Evolutionary conservation across 2,888 invertebrate species (phyloP).

Genomic region (Celastrina argiolus): DNA sequence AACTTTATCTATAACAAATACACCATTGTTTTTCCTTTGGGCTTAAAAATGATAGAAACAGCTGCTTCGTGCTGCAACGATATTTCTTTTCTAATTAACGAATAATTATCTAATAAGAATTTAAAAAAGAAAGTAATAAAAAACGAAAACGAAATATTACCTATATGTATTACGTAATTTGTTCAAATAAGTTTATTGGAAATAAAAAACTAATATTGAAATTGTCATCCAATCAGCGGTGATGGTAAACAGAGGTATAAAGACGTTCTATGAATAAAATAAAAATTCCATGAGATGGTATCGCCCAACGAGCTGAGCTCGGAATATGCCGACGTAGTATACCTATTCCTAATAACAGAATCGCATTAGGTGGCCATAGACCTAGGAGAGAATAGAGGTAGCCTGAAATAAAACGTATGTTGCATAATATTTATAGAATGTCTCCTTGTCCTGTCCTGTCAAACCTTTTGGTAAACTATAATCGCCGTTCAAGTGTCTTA

Average conservation of each 20-base stretch:
- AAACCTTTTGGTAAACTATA: no score
- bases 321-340: slow-evolving; percentile 72
- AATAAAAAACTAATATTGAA: slow-evolving; percentile 21
- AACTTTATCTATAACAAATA: no score
- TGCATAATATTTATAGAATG: no score
- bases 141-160: not conserved
- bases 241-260: slow-evolving; percentile 73
- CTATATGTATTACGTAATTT: not conserved
- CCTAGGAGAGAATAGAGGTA: slow-evolving; percentile 3
- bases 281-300: slow-evolving; percentile 72
- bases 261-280: slow-evolving; percentile 76
- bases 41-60: no score
- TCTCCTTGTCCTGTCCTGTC: no score
- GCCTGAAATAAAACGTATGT: not conserved
- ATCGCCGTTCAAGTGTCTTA: no score
- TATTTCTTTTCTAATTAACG: no score
- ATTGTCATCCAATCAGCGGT: slow-evolving; percentile 28
- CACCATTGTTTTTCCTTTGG: no score
- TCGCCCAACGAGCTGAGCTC: slow-evolving; percentile 63
- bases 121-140: not conserved
- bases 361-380: slow-evolving; percentile 60
- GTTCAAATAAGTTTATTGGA: not conserved
- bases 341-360: slow-evolving; percentile 64
- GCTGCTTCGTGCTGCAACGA: no score
- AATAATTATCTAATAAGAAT: no score